Percentiles rank a stretch among this genome's conserved stretches.
Evolutionary conservation across 2,888 invertebrate species (phyloP).

Genomic region (Liodrosophila aerea): DNA sequence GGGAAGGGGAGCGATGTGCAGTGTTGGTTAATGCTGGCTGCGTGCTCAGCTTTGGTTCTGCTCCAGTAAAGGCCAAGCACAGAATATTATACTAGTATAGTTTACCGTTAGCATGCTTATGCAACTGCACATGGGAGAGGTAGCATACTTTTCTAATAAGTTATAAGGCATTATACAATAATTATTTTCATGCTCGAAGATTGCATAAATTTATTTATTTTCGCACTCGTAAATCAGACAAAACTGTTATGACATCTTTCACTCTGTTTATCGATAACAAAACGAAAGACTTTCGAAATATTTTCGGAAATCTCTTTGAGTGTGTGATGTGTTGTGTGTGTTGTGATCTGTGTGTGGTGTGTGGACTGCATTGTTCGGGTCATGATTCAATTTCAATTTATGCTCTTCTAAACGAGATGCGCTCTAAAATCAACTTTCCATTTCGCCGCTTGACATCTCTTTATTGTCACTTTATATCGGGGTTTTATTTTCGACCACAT

Average conservation of each 20-base stretch:
- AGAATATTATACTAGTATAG: background rate
- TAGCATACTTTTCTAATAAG: too few relatives aligned
- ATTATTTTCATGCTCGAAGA: constrained; percentile 15
- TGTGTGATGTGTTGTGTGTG: background rate
- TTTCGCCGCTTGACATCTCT: constrained; percentile 45
- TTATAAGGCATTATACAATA: background rate
- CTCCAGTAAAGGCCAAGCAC: constrained; percentile 65
- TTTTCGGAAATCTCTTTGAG: constrained; percentile 35
- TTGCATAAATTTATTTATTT: constrained; percentile 53
- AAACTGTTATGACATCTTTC: background rate
- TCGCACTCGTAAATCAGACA: background rate
- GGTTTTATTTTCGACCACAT: constrained; percentile 54
- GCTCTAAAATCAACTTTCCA: constrained; percentile 62
- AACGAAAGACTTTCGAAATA: constrained; percentile 49
- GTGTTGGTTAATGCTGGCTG: background rate
- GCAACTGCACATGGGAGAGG: too few relatives aligned
- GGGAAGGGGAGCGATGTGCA: background rate
- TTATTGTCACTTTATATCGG: constrained; percentile 35
- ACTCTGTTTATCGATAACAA: constrained; percentile 3
- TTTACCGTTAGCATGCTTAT: too few relatives aligned
- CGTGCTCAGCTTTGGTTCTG: constrained; percentile 43
- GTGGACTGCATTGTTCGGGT: constrained; percentile 37
- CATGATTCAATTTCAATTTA: constrained; percentile 43
- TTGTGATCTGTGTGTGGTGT: constrained; percentile 3
- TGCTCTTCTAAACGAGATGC: constrained; percentile 49